A percentile compares a stretch with the other conserved stretches of the same genome.
Conservation (phyloP, 2,113 vertebrate genomes). For the Triplophysa rosa region DNA sequence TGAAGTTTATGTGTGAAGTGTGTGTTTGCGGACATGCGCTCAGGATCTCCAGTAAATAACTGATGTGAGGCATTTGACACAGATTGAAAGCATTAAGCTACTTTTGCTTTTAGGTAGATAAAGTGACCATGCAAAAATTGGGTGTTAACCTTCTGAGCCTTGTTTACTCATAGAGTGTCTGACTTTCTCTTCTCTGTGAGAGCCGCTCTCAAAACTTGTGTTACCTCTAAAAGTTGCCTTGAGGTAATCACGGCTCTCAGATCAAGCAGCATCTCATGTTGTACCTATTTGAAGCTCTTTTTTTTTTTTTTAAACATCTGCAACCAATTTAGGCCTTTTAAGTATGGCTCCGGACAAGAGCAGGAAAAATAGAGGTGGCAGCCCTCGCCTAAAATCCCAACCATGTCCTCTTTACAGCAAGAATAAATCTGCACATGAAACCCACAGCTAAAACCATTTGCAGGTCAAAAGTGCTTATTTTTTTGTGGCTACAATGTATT, state of each 20-base stretch:
- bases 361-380: slow-evolving; percentile 56
- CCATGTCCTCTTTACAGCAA: not conserved
- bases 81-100: slow-evolving; percentile 4
- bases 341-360: slow-evolving; percentile 54
- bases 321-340: slow-evolving; percentile 69
- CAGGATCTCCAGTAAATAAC: slow-evolving; percentile 1
- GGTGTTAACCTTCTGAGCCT: not conserved
- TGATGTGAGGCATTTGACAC: not conserved
- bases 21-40: slow-evolving; percentile 16
- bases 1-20: slow-evolving; percentile 13
- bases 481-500: not conserved
- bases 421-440: not conserved
- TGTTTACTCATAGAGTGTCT: not conserved
- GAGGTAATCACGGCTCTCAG: slow-evolving; percentile 33
- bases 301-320: slow-evolving; percentile 75
- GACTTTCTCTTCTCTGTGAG: not conserved
- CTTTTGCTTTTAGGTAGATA: not conserved
- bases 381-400: slow-evolving; percentile 36
- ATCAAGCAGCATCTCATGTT: slow-evolving; percentile 58
- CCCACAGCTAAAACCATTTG: not conserved
- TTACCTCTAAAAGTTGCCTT: slow-evolving; percentile 15
- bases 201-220: slow-evolving; percentile 49
- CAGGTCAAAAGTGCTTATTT: not conserved
- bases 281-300: slow-evolving; percentile 56
- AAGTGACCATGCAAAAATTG: not conserved